Evolutionary conservation across 2,113 vertebrate species (phyloP).

Genomic region (Mastomys natalensis): DNA sequence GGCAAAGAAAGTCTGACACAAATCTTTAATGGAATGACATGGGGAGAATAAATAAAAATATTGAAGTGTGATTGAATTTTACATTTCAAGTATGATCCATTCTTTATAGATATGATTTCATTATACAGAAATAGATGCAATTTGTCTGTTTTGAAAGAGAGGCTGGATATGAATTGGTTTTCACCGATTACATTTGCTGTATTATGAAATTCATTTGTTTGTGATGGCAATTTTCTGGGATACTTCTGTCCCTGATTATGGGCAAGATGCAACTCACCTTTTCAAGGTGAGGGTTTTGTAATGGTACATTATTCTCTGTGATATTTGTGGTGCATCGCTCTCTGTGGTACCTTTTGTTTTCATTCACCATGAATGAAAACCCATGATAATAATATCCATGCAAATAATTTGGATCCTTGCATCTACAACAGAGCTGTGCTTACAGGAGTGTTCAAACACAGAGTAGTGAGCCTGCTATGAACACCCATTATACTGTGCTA

Average conservation of each 20-base stretch:
- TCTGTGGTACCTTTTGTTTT: neutral
- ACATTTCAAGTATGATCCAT: conserved; percentile 45
- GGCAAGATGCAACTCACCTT: conserved; percentile 1
- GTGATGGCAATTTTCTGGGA: neutral
- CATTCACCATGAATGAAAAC: conserved; percentile 13
- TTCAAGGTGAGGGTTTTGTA: conserved; percentile 48
- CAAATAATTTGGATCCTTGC: conserved; percentile 32
- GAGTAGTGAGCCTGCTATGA: neutral
- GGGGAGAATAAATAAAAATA: conserved; percentile 63
- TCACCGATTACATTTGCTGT: conserved; percentile 44
- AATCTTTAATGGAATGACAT: conserved; percentile 46
- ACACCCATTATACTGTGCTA: neutral
- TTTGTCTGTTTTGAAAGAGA: conserved; percentile 52
- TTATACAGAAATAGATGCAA: conserved; percentile 47
- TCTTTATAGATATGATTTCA: conserved; percentile 60
- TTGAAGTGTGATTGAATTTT: conserved; percentile 64
- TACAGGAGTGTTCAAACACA: neutral
- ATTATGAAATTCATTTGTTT: conserved; percentile 46
- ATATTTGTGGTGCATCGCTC: neutral
- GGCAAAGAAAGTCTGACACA: neutral
- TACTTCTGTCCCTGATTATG: conserved; percentile 29
- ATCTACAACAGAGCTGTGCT: neutral
- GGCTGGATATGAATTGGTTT: conserved; percentile 51
- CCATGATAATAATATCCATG: conserved; percentile 21
- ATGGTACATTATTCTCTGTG: neutral